Conservation (phyloP, 2,113 vertebrate genomes). For the Elephas maximus region DNA sequence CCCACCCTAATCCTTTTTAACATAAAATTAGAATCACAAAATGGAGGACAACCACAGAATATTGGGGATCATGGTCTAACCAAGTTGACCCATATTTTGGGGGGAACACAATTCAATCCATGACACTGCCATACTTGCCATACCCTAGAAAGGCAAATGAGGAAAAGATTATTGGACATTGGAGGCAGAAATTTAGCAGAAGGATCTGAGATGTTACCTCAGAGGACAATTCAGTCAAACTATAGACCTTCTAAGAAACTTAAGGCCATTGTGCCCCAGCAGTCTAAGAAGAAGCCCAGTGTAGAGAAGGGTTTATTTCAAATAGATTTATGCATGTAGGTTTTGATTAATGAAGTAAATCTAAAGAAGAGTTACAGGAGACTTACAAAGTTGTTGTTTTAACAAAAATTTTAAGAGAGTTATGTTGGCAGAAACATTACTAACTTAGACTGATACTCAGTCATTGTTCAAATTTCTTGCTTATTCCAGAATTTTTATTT, state of each 20-base stretch:
- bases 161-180: not conserved
- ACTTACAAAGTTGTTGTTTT: not conserved
- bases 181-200: conserved; percentile 22
- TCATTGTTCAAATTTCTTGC: not conserved
- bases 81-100: no score
- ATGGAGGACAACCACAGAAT: no score
- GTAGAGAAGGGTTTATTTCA: not conserved
- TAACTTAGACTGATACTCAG: not conserved
- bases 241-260: not conserved
- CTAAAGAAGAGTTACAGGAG: not conserved
- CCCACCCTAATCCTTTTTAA: no score
- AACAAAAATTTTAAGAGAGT: not conserved
- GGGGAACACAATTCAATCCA: no score
- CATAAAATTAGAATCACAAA: no score
- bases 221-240: not conserved
- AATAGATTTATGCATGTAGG: not conserved
- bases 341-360: not conserved
- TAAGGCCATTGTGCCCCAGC: not conserved
- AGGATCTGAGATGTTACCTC: not conserved
- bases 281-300: not conserved
- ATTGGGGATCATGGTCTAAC: no score
- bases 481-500: not conserved
- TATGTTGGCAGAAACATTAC: not conserved
- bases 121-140: no score
- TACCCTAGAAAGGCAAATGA: not conserved